Conservation (phyloP, 2,113 vertebrate genomes). For the Microcebus griseorufus region DNA sequence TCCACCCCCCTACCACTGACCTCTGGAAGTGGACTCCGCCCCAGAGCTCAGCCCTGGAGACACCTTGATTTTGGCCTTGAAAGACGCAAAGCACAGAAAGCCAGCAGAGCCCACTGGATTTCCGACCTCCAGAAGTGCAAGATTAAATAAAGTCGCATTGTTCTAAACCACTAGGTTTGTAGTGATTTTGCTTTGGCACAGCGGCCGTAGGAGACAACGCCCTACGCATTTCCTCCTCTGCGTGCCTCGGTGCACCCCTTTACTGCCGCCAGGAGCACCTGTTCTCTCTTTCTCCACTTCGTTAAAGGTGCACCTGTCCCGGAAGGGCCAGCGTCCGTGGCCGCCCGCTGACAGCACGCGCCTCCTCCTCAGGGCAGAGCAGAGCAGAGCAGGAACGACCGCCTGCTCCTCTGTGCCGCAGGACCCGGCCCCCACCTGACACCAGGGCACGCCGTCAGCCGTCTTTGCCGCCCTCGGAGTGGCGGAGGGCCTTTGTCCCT, state of each 20-base stretch:
- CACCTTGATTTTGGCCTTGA: neutral
- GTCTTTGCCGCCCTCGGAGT: neutral
- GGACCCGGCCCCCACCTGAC: neutral
- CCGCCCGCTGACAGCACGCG: neutral
- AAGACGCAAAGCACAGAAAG: neutral
- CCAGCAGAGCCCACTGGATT: neutral
- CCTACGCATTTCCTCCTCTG: accelerated
- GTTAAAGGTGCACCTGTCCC: too few species aligned
- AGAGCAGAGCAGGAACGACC: accelerated
- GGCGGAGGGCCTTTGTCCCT: neutral
- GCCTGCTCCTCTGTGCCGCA: neutral
- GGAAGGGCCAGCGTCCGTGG: too few species aligned
- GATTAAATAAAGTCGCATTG: neutral
- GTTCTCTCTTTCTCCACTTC: too few species aligned
- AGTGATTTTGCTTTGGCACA: neutral
- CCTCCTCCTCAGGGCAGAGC: neutral
- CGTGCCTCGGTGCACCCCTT: accelerated
- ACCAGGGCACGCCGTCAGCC: accelerated
- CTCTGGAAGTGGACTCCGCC: neutral
- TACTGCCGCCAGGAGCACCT: too few species aligned
- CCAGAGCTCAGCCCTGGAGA: neutral
- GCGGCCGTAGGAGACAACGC: too few species aligned
- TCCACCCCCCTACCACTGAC: neutral
- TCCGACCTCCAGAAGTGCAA: neutral
- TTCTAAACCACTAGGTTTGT: neutral